These are phyloP conservation scores for Drosophila lutescens DNA, from an alignment of 2,888 invertebrate species.

Conservation along the genomic window DNA sequence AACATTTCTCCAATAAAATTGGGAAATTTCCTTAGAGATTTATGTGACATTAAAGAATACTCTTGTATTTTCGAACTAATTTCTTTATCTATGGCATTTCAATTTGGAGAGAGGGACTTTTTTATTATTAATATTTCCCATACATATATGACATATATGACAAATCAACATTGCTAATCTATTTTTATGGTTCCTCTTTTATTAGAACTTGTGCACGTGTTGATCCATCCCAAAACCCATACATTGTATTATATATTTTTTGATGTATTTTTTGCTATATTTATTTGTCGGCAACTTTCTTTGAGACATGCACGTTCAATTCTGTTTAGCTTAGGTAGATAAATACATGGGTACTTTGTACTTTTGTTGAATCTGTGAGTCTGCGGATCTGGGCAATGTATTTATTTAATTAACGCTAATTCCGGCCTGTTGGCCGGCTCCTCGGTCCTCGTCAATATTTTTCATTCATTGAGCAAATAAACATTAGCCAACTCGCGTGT, in stretches of 20 bases:
- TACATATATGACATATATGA: conserved; percentile 8
- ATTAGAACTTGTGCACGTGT: conserved; percentile 12
- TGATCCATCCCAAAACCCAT: not conserved
- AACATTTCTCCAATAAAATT: too few species aligned
- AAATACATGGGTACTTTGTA: conserved; percentile 12
- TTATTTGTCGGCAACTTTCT: conserved; percentile 24
- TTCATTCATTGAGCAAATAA: conserved; percentile 60
- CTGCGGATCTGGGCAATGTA: conserved; percentile 43
- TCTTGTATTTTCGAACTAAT: conserved; percentile 4
- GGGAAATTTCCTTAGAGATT: not conserved
- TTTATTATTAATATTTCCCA: conserved; percentile 2
- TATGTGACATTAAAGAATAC: conserved; percentile 1
- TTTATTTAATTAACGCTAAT: conserved; percentile 66
- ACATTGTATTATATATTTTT: not conserved
- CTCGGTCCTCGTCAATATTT: conserved; percentile 53
- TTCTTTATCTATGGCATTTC: conserved; percentile 13
- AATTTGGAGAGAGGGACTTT: not conserved
- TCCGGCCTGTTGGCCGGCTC: conserved; percentile 24
- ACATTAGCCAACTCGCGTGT: conserved; percentile 68
- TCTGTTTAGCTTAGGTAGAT: conserved; percentile 13
- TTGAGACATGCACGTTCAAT: conserved; percentile 24
- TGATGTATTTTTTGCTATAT: conserved; percentile 1
- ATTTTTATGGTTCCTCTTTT: conserved; percentile 2
- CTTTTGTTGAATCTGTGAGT: conserved; percentile 10
- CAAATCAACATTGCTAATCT: conserved; percentile 13